Percentiles rank a stretch among this genome's conserved stretches.
phyloP scores from a whole-genome alignment of 2,113 vertebrate species.

The Psettodes erumei region DNA sequence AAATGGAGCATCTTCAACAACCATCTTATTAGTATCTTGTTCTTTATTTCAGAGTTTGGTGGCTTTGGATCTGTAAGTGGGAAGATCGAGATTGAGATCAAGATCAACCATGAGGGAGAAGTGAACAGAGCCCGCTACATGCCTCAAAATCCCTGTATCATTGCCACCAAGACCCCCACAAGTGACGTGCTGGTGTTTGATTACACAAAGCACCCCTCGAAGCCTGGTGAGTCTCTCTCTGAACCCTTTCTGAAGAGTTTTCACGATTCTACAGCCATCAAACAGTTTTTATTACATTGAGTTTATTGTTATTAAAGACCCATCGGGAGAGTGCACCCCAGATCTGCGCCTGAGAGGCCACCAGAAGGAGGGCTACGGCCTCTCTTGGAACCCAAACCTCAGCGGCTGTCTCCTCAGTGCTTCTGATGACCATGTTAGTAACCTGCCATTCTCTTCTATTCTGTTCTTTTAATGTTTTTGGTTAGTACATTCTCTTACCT shows the following conservation, averaged over 20 bases:
- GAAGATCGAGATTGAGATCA: constrained; percentile 99
- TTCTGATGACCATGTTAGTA: constrained; percentile 95
- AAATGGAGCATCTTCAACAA: background rate
- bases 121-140: constrained; percentile 98
- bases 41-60: constrained; percentile 89
- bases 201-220: constrained; percentile 98
- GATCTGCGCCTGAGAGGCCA: constrained; percentile 95
- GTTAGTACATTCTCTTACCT: background rate
- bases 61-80: constrained; percentile 98
- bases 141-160: constrained; percentile 99
- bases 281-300: background rate
- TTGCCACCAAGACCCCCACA: constrained; percentile 98
- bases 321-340: constrained; percentile 97
- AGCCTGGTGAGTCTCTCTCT: constrained; percentile 94
- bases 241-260: background rate
- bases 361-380: constrained; percentile 97
- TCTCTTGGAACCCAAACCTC: constrained; percentile 98
- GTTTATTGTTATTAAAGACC: constrained; percentile 81
- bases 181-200: constrained; percentile 98
- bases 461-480: background rate
- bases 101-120: constrained; percentile 99
- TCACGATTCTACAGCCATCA: no score
- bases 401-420: constrained; percentile 97
- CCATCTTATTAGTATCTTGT: background rate
- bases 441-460: background rate